Percentiles rank a stretch among this genome's conserved stretches.
phyloP scores from a whole-genome alignment of 2,113 vertebrate species.

The Micronycteris hirsuta region DNA sequence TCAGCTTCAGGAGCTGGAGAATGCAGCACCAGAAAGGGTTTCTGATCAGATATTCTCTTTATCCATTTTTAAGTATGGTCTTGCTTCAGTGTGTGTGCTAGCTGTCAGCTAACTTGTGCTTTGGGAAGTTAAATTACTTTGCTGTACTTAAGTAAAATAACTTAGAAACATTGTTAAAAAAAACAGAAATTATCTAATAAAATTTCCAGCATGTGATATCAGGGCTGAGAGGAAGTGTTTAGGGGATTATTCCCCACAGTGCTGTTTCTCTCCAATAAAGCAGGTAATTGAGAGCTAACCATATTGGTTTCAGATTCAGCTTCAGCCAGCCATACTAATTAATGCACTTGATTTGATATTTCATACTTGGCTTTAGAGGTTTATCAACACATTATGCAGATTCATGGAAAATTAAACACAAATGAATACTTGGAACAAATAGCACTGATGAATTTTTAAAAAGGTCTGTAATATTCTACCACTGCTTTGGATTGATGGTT shows the following conservation, averaged over 20 bases:
- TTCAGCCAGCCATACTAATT: conserved; percentile 59
- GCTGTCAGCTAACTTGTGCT: neutral
- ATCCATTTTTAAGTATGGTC: neutral
- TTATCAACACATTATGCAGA: conserved; percentile 65
- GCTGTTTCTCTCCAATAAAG: conserved; percentile 65
- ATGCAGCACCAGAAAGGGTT: neutral
- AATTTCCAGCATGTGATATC: neutral
- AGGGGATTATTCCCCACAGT: conserved; percentile 37
- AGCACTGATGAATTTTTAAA: conserved; percentile 36
- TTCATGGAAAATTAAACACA: conserved; percentile 59
- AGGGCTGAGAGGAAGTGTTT: conserved; percentile 26
- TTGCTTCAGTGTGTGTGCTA: neutral
- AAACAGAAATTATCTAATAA: conserved; percentile 5
- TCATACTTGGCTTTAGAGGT: conserved; percentile 50
- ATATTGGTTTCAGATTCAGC: conserved; percentile 53
- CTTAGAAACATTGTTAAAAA: conserved; percentile 33
- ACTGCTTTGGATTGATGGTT: neutral
- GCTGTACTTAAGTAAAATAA: conserved; percentile 44
- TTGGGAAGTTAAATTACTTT: conserved; percentile 41
- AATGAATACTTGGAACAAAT: conserved; percentile 37
- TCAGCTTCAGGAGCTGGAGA: neutral
- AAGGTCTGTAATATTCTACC: neutral
- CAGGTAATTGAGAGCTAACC: conserved; percentile 63
- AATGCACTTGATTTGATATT: conserved; percentile 59
- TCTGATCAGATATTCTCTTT: neutral